These are phyloP conservation scores for Manis crassicaudata DNA, from an alignment of 2,797 vertebrate genomes.

Conservation along the genomic window DNA sequence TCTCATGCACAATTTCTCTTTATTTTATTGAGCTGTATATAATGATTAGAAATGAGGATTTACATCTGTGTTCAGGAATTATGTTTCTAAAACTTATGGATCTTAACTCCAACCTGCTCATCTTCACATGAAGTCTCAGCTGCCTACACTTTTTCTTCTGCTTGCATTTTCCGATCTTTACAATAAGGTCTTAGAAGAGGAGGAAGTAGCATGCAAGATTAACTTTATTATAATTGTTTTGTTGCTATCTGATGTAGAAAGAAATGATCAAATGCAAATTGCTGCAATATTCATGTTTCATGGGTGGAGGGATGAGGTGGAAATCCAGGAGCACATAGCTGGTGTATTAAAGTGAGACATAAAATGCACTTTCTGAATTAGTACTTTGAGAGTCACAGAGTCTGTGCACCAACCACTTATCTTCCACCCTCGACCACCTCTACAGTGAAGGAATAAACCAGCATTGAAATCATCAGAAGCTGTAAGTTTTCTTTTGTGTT, in stretches of 20 bases:
- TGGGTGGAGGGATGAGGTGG: not conserved
- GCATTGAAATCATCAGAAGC: not conserved
- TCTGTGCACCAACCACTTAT: not conserved
- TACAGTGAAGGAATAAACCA: not conserved
- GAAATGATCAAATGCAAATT: not conserved
- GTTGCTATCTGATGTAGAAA: not conserved
- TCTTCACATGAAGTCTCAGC: not conserved
- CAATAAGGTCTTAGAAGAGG: not conserved
- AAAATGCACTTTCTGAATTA: not conserved
- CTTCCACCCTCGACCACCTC: not conserved
- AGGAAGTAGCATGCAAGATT: not conserved
- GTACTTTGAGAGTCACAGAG: not conserved
- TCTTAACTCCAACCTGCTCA: not conserved
- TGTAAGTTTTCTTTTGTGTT: not conserved
- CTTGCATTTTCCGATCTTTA: not conserved
- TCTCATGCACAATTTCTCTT: not conserved
- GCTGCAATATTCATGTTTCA: not conserved
- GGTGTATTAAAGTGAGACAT: not conserved
- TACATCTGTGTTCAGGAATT: not conserved
- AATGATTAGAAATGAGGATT: not conserved
- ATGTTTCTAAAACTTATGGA: not conserved
- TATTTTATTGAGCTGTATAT: not conserved
- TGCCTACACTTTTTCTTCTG: not conserved
- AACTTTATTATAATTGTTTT: not conserved
- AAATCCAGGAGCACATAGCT: not conserved